Conservation (phyloP, 2,888 invertebrate genomes). For the Latrodectus hesperus region DNA sequence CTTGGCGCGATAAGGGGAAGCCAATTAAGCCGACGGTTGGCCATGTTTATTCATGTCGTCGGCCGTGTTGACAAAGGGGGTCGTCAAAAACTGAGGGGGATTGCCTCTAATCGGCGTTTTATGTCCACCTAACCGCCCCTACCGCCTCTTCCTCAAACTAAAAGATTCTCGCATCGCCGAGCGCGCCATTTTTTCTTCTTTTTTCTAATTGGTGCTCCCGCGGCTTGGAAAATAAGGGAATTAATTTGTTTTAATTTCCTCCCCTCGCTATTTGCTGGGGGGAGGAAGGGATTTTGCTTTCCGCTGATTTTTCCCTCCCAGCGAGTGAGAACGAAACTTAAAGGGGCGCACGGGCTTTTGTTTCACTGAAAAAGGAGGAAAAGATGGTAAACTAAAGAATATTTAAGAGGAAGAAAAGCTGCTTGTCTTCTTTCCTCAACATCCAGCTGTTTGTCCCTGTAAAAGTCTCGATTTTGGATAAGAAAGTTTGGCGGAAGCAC, state of each 20-base stretch:
- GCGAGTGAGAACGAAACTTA: neutral
- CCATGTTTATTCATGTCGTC: constrained; percentile 68
- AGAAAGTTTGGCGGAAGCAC: no score
- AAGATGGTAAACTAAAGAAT: neutral
- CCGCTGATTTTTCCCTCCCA: constrained; percentile 28
- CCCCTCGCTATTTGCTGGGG: constrained; percentile 48
- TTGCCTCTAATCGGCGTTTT: constrained; percentile 54
- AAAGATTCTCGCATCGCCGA: constrained; percentile 54
- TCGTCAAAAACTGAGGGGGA: constrained; percentile 14
- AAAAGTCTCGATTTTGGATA: no score
- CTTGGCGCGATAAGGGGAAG: constrained; percentile 61
- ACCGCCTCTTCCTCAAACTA: neutral
- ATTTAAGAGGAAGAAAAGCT: no score
- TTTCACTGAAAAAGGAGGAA: constrained; percentile 8
- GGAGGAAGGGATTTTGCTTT: constrained; percentile 31
- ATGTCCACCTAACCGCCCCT: constrained; percentile 30
- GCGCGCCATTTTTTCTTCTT: constrained; percentile 49
- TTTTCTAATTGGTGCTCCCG: constrained; percentile 60
- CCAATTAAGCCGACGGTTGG: constrained; percentile 66
- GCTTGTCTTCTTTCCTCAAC: no score
- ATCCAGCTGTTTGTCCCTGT: no score
- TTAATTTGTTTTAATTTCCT: constrained; percentile 69
- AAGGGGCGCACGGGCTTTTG: neutral
- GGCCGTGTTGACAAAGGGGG: constrained; percentile 64
- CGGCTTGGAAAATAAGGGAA: constrained; percentile 51